Evolutionary conservation across 2,113 vertebrate genomes (phyloP).

Genomic region (Cisticola juncidis): DNA sequence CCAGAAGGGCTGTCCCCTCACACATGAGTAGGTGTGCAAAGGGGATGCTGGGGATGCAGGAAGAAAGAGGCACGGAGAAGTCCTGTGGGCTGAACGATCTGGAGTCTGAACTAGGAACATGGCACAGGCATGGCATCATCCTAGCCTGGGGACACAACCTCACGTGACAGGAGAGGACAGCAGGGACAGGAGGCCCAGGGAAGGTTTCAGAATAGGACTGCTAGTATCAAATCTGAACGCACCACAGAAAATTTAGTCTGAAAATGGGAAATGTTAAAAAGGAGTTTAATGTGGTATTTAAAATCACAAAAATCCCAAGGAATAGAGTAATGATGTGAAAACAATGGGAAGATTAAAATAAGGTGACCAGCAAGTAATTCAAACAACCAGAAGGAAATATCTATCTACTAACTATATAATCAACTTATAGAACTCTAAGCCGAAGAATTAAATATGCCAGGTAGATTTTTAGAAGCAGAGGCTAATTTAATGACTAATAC

Average conservation of each 20-base stretch:
- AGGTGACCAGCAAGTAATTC: background rate
- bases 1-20: background rate
- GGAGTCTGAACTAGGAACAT: accelerated
- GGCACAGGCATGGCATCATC: background rate
- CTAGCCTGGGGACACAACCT: background rate
- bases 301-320: background rate
- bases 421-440: background rate
- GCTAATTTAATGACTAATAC: background rate
- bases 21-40: no score
- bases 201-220: background rate
- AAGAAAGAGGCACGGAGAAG: background rate
- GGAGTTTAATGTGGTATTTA: background rate
- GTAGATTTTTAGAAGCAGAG: background rate
- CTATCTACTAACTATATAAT: background rate
- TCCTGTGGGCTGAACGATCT: accelerated
- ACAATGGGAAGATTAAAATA: background rate
- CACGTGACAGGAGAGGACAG: background rate
- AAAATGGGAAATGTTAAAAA: background rate
- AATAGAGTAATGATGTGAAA: background rate
- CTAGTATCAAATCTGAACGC: background rate
- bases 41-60: background rate
- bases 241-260: background rate
- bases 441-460: background rate
- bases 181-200: background rate
- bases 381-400: background rate